Conservation (phyloP, 2,113 vertebrate genomes). For the Oreochromis niloticus region DNA sequence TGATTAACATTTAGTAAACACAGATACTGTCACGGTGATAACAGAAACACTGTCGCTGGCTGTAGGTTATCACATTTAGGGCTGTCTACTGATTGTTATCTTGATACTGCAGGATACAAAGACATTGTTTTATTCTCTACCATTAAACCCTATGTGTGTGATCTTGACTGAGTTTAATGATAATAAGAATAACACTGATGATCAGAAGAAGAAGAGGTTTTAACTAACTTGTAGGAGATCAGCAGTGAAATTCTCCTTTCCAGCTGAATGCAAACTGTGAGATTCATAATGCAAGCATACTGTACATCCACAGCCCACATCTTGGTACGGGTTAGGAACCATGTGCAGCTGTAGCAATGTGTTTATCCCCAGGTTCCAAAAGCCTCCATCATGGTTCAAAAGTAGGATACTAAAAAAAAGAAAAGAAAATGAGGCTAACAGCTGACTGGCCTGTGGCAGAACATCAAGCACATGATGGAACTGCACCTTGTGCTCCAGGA, state of each 20-base stretch:
- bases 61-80: neutral
- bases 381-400: constrained; percentile 33
- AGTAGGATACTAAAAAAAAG: constrained; percentile 51
- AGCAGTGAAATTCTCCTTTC: neutral
- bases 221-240: neutral
- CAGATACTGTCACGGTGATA: neutral
- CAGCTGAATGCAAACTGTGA: neutral
- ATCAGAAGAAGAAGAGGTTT: neutral
- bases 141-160: neutral
- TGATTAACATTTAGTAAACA: neutral
- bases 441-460: constrained; percentile 64
- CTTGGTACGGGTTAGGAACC: neutral
- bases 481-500: constrained; percentile 28
- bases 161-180: neutral
- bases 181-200: neutral
- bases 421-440: constrained; percentile 49
- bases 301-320: neutral
- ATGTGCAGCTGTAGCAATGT: constrained; percentile 5
- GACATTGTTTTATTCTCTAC: neutral
- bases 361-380: constrained; percentile 43
- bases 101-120: neutral
- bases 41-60: neutral
- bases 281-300: neutral
- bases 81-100: neutral
- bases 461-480: constrained; percentile 45